Evolutionary conservation across 2,888 invertebrate genomes (phyloP).

Genomic region (Maniola hyperantus): DNA sequence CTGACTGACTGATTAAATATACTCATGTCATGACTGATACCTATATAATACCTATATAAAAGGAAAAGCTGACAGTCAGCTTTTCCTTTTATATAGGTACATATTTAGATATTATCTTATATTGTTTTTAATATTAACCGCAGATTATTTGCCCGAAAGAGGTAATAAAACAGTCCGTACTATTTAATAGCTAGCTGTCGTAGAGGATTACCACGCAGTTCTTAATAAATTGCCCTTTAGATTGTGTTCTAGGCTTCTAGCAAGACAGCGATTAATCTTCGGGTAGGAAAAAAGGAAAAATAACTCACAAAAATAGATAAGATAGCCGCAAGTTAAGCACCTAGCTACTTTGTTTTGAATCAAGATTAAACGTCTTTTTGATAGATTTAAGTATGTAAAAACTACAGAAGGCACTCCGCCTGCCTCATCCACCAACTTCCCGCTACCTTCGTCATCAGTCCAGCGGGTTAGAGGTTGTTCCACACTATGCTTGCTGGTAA

Average conservation of each 20-base stretch:
- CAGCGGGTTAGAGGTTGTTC: too few species aligned
- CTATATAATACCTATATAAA: too few species aligned
- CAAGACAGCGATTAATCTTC: slow-evolving; percentile 7
- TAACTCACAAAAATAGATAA: neutral
- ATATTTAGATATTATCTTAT: too few species aligned
- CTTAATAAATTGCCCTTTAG: slow-evolving; percentile 8
- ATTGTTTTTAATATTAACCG: neutral
- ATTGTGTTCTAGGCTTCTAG: slow-evolving; percentile 5
- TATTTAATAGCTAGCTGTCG: slow-evolving; percentile 3
- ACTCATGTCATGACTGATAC: too few species aligned
- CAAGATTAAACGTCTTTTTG: slow-evolving; percentile 1
- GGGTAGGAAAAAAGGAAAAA: neutral
- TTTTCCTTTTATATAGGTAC: too few species aligned
- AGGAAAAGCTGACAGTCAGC: too few species aligned
- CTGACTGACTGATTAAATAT: too few species aligned
- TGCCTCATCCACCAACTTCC: too few species aligned
- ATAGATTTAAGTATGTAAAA: too few species aligned
- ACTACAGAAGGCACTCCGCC: too few species aligned
- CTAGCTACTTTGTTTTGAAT: neutral
- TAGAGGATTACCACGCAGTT: slow-evolving; percentile 6
- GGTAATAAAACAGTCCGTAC: neutral
- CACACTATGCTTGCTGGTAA: too few species aligned
- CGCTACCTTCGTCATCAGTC: too few species aligned
- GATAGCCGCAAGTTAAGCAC: neutral
- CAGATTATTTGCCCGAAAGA: neutral